Base-by-base conservation (phyloP, 2,797 vertebrate genomes). In the Cephalopachus bancanus region DNA sequence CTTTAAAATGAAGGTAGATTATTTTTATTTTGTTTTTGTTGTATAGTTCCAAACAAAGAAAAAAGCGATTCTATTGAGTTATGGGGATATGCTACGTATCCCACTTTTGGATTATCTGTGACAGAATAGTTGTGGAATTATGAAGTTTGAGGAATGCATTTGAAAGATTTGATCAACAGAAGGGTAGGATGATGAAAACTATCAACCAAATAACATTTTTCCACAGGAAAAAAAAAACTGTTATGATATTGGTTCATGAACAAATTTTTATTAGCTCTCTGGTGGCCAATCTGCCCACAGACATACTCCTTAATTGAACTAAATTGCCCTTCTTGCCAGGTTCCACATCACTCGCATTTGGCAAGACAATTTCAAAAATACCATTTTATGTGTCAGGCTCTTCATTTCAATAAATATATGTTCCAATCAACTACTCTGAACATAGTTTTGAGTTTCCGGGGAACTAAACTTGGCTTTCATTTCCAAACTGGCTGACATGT, bases 131-230 rank as follows among this genome's bases (percentile, higher is more conserved):
- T 74, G 7, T 49, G 9, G 14, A 69, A 51, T 55, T 85, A 28
- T 37, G 16, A 37, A 83, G 20, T 71, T 19, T 55, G 20, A 44
- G 14, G 26, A 92, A 86, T 87, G 88, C 7, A 44, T 85, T 89
- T 57, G 59, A 33, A 72, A 22, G 44, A 37, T 17, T 62, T 71
- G 28, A 85, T 49, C 44, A 83, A 57, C 55, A 74, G 53, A 53
- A 51, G 9, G 33, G 7, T 83, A 37, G 28, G 1, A 80, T 60
- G 26, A 87, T 83, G 64, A 92, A 79, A 69, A 57, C 4, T 5
- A 71, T 69, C 30, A 89, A 67, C 60, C 49, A 93, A 89, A 92
- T 85, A 81, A 81, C 10, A 80, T 64, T 71, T 90, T 89, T 57
- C 87, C 24, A 30, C 10, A 37, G 1, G 9, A 19, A 53, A 91